These are phyloP conservation scores for Steinernema carpocapsae DNA, from an alignment of 2,888 invertebrate species.

Conservation along the genomic window DNA sequence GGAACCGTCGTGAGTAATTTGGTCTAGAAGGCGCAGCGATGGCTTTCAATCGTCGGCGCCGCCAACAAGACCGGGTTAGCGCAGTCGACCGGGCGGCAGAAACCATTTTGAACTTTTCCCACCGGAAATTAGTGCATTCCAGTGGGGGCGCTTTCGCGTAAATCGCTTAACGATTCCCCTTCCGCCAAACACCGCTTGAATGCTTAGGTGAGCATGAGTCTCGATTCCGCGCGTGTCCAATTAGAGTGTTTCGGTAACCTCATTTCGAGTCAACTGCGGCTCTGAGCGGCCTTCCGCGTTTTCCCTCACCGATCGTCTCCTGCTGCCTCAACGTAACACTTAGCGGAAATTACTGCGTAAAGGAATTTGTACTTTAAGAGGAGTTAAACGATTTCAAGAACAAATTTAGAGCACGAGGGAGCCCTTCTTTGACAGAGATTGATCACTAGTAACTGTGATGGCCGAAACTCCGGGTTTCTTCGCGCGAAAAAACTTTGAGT, in stretches of 20 bases:
- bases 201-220: conserved; percentile 16
- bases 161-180: conserved; percentile 4
- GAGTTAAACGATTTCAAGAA: conserved; percentile 2
- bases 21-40: neutral
- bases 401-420: neutral
- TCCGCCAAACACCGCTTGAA: neutral
- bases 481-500: neutral
- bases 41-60: conserved; percentile 14
- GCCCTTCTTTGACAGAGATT: neutral
- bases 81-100: conserved; percentile 30
- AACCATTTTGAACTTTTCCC: conserved; percentile 30
- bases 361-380: conserved; percentile 21
- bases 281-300: neutral
- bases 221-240: neutral
- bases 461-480: neutral
- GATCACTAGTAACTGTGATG: neutral
- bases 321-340: conserved; percentile 9
- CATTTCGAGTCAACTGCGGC: neutral
- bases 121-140: conserved; percentile 26
- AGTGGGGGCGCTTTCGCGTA: conserved; percentile 3
- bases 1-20: conserved; percentile 30
- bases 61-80: neutral
- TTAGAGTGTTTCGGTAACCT: neutral
- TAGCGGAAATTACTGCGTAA: conserved; percentile 18
- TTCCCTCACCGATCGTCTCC: neutral